Evolutionary conservation across 2,888 invertebrate genomes (phyloP).

Genomic region (Ganaspis brasiliensis): DNA sequence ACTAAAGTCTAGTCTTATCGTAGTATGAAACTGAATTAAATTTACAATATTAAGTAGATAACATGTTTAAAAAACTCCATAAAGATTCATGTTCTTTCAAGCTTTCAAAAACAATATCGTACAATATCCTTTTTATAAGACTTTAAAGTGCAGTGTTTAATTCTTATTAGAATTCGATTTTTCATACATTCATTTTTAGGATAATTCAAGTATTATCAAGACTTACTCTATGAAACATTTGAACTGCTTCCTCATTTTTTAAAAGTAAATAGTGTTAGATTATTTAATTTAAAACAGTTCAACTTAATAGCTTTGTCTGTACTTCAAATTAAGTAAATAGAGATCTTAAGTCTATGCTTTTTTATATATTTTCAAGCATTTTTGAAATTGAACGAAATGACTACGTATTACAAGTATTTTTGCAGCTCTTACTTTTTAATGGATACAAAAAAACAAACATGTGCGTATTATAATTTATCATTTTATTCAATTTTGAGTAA

Average conservation of each 20-base stretch:
- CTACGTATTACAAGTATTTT: too few relatives aligned
- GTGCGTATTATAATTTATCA: too few relatives aligned
- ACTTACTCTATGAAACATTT: background rate
- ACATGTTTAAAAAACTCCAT: background rate
- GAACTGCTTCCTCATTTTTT: conserved; percentile 11
- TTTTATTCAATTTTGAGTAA: too few relatives aligned
- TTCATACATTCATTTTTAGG: too few relatives aligned
- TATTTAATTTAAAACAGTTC: background rate
- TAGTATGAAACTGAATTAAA: conserved; percentile 7
- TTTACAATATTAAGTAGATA: background rate
- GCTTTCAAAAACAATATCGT: background rate
- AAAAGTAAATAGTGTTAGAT: background rate
- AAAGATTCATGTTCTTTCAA: background rate
- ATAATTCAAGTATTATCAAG: background rate
- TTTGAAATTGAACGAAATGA: too few relatives aligned
- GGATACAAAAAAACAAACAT: too few relatives aligned
- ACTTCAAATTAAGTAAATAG: background rate
- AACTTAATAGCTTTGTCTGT: background rate
- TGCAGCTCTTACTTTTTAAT: too few relatives aligned
- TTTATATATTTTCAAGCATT: too few relatives aligned
- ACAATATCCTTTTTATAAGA: too few relatives aligned
- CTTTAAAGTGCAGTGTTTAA: too few relatives aligned
- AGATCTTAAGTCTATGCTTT: too few relatives aligned
- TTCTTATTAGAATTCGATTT: too few relatives aligned
- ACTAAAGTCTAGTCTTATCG: conserved; percentile 29